These are phyloP conservation scores for Mirounga angustirostris DNA, from an alignment of 2,113 vertebrate species.

Conservation along the genomic window DNA sequence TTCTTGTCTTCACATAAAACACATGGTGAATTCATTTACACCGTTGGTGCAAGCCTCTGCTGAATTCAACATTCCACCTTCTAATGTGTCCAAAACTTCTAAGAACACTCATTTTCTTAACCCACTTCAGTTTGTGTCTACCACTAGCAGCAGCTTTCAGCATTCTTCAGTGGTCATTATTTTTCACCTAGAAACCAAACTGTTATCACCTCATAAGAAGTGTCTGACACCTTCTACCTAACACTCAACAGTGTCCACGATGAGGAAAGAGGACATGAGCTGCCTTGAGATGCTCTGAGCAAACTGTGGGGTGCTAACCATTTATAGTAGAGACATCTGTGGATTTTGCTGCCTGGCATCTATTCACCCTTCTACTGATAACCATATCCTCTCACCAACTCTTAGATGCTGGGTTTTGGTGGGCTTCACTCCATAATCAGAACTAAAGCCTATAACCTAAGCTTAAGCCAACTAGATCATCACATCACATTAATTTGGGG, in stretches of 20 bases:
- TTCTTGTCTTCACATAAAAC: constrained; percentile 13
- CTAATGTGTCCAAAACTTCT: neutral
- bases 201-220: neutral
- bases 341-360: neutral
- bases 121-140: neutral
- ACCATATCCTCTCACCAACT: neutral
- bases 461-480: neutral
- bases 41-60: neutral
- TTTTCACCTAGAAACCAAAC: constrained; percentile 20
- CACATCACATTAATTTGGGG: neutral
- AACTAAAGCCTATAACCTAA: neutral
- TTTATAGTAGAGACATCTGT: neutral
- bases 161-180: neutral
- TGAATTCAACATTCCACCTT: neutral
- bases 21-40: neutral
- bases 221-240: neutral
- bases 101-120: neutral
- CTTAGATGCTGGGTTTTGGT: too few species aligned
- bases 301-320: too few species aligned
- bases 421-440: neutral
- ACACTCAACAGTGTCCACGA: neutral
- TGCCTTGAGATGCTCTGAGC: neutral
- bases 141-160: neutral
- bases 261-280: neutral
- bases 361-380: neutral